phyloP scores from a whole-genome alignment of 2,888 invertebrate genomes.

The Eupithecia insigniata region DNA sequence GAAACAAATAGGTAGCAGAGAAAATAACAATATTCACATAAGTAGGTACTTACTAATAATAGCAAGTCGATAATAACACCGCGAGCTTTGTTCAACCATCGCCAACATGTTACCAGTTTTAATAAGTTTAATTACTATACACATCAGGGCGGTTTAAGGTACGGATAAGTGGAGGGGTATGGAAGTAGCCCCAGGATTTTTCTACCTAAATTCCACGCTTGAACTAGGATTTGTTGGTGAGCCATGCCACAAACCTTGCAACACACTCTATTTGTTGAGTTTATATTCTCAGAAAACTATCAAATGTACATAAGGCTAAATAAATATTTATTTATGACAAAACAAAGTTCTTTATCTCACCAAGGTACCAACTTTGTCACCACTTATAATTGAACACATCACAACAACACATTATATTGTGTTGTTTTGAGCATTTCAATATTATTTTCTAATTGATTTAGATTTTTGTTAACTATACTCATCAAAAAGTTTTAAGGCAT shows the following conservation, averaged over 20 bases:
- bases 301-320: background rate
- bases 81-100: constrained; percentile 16
- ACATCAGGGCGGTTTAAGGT: constrained; percentile 11
- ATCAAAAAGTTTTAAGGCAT: no score
- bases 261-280: background rate
- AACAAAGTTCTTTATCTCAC: background rate
- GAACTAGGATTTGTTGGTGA: background rate
- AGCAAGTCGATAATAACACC: constrained; percentile 13
- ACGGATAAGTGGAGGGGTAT: background rate
- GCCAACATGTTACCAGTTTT: constrained; percentile 14
- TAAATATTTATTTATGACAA: background rate
- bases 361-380: no score
- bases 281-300: background rate
- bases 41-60: background rate
- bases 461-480: no score
- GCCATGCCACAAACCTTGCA: no score
- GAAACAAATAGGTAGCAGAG: no score
- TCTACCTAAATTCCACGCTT: background rate
- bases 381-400: no score
- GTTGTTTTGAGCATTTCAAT: background rate
- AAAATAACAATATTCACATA: no score
- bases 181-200: background rate
- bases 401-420: no score
- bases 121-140: constrained; percentile 20
- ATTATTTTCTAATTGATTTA: no score